A percentile compares a stretch with the other conserved stretches of the same genome.
Evolutionary conservation across 2,888 invertebrate species (phyloP).

Genomic region (Gymnoscelis rufifasciata): DNA sequence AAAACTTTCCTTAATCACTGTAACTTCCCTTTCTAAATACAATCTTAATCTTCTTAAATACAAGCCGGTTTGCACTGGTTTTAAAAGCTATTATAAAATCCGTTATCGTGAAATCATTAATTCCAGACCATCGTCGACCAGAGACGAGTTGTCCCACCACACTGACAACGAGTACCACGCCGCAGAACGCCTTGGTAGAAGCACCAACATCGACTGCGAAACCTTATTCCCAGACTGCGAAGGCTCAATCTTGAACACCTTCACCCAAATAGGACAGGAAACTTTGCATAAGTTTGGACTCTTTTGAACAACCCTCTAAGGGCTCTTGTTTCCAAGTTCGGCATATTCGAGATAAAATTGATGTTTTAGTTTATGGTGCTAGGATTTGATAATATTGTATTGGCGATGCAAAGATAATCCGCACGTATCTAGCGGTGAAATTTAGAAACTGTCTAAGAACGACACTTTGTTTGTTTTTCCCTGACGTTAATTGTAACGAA

Average conservation of each 20-base stretch:
- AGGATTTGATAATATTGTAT: neutral
- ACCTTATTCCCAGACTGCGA: constrained; percentile 82
- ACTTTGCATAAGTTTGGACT: constrained; percentile 67
- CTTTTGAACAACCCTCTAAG: constrained; percentile 11
- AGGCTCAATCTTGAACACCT: constrained; percentile 78
- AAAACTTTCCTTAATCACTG: too few species aligned
- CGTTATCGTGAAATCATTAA: constrained; percentile 8
- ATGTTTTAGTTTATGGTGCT: constrained; percentile 4
- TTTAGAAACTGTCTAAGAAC: too few species aligned
- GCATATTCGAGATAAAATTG: constrained; percentile 6
- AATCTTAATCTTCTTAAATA: too few species aligned
- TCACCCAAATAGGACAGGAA: constrained; percentile 72
- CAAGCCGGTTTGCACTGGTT: neutral
- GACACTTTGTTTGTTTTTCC: too few species aligned
- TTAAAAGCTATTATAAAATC: neutral
- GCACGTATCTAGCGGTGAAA: too few species aligned
- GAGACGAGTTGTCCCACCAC: constrained; percentile 81
- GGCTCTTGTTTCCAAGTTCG: constrained; percentile 3
- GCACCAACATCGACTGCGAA: constrained; percentile 72
- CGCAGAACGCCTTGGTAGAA: constrained; percentile 83
- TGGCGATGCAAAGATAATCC: too few species aligned
- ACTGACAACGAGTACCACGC: constrained; percentile 85
- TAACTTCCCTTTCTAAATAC: too few species aligned
- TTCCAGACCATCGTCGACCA: constrained; percentile 84
- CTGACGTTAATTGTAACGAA: too few species aligned